Evolutionary conservation across 2,888 invertebrate genomes (phyloP).

Genomic region (Yponomeuta cagnagella): DNA sequence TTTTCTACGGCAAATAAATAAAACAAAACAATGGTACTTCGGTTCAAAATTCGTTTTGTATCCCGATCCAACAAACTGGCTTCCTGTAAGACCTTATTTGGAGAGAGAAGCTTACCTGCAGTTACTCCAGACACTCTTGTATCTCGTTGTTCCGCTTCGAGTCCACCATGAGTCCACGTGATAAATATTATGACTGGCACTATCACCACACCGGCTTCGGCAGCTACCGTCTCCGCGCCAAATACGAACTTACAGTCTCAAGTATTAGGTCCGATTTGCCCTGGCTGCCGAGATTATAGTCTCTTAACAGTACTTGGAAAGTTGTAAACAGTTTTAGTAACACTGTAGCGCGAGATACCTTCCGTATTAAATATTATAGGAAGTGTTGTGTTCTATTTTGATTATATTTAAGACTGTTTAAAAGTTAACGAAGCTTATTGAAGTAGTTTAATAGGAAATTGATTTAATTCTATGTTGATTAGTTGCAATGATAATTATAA

Average conservation of each 20-base stretch:
- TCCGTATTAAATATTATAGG: neutral
- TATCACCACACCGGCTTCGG: neutral
- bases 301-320: neutral
- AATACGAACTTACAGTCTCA: neutral
- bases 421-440: neutral
- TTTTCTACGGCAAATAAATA: too few relatives aligned
- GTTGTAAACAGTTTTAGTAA: slow-evolving; percentile 1
- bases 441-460: neutral
- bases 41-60: too few relatives aligned
- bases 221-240: neutral
- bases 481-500: too few relatives aligned
- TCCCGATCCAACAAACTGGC: too few relatives aligned
- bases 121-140: neutral
- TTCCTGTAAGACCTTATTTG: too few relatives aligned
- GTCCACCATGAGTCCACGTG: neutral
- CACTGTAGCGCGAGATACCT: neutral
- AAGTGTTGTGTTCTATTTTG: neutral
- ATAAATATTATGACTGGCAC: slow-evolving; percentile 6
- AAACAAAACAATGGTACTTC: too few relatives aligned
- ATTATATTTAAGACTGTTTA: neutral
- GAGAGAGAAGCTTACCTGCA: neutral
- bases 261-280: neutral
- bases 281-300: neutral
- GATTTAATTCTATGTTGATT: too few relatives aligned
- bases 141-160: neutral